Conservation (phyloP, 2,888 invertebrate species). For the Metopia argyrocephala region DNA sequence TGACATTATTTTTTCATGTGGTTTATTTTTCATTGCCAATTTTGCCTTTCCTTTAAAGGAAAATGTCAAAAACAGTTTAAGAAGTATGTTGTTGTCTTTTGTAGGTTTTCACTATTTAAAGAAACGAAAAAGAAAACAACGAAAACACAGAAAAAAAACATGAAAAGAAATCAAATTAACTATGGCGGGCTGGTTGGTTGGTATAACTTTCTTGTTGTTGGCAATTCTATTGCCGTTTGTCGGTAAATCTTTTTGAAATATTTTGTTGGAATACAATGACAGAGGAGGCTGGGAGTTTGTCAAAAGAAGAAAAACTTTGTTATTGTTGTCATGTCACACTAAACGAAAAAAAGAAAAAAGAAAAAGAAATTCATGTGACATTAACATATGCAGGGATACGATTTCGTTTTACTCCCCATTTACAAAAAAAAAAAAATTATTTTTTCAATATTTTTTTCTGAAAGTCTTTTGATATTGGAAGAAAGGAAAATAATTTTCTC, state of each 20-base stretch:
- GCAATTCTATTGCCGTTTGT: not conserved
- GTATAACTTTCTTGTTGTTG: too few relatives aligned
- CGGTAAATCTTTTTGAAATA: not conserved
- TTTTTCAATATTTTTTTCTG: too few relatives aligned
- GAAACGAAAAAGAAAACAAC: not conserved
- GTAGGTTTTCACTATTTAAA: not conserved
- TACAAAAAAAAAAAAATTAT: too few relatives aligned
- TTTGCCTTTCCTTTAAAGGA: not conserved
- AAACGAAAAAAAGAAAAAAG: too few relatives aligned
- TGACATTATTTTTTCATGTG: not conserved
- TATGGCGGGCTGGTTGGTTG: too few relatives aligned
- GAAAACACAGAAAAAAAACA: not conserved
- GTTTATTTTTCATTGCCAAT: not conserved
- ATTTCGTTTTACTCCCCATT: too few relatives aligned
- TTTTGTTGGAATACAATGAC: not conserved
- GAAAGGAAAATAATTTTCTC: not conserved
- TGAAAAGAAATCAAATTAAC: not conserved
- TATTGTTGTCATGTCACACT: not conserved
- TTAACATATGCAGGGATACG: not conserved
- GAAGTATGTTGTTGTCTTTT: not conserved
- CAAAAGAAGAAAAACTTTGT: not conserved
- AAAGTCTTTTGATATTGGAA: too few relatives aligned
- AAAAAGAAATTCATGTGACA: not conserved
- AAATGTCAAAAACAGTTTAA: slow-evolving; percentile 57
- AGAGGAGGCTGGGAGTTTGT: not conserved